phyloP scores from a whole-genome alignment of 2,888 invertebrate genomes.

The Sacculina carcini region DNA sequence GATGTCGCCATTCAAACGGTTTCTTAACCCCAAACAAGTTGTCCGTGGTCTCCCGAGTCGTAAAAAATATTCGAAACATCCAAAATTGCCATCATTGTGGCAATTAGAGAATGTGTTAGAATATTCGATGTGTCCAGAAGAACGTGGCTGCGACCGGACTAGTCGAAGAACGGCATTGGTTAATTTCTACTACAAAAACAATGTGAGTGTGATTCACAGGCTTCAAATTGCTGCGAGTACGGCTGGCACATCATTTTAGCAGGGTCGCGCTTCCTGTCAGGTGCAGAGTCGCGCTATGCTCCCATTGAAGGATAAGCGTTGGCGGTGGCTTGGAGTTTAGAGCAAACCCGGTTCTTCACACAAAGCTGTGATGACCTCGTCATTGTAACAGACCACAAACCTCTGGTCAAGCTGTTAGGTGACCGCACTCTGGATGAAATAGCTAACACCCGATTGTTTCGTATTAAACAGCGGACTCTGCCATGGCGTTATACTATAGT shows the following conservation, averaged over 20 bases:
- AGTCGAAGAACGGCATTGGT: background rate
- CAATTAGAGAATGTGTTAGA: slow-evolving; percentile 1
- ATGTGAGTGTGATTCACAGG: background rate
- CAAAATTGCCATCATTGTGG: background rate
- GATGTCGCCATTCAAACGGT: slow-evolving; percentile 3
- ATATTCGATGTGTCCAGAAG: background rate
- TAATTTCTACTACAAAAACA: slow-evolving; percentile 1
- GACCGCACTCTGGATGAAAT: no score
- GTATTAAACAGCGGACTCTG: no score
- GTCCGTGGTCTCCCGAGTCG: background rate
- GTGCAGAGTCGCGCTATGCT: background rate
- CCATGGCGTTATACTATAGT: background rate
- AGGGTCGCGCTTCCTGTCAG: no score
- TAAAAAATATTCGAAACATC: slow-evolving; percentile 2
- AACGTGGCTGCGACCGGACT: background rate
- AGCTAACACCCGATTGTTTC: no score
- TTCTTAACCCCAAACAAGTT: slow-evolving; percentile 1
- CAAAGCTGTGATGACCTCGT: no score
- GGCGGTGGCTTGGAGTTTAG: no score
- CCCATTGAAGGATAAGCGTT: no score
- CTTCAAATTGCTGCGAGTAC: background rate
- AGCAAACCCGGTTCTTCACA: no score
- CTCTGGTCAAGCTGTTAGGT: no score
- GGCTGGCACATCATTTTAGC: no score
- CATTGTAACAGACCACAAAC: no score